These are phyloP conservation scores for Pseudoatta argentina DNA, from an alignment of 1,140 invertebrate species.

Conservation along the genomic window DNA sequence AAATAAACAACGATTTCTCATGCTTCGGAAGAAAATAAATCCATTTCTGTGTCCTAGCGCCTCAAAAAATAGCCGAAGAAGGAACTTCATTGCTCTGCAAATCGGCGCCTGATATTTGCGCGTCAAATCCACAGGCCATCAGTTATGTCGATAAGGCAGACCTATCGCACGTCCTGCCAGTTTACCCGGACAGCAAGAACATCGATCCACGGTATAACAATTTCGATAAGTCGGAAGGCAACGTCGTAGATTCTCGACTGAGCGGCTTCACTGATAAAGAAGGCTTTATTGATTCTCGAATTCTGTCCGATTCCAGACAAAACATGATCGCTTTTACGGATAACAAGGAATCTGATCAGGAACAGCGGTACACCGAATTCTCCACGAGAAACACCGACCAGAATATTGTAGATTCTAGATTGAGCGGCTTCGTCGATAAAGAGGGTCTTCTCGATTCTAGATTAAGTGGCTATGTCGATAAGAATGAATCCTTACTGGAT, in stretches of 20 bases:
- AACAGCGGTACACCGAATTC: conserved; percentile 82
- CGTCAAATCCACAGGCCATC: conserved; percentile 84
- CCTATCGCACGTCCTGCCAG: conserved; percentile 83
- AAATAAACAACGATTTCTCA: conserved; percentile 29
- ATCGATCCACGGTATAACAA: conserved; percentile 80
- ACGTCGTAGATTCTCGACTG: conserved; percentile 82
- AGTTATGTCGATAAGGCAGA: conserved; percentile 85
- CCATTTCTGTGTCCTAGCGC: conserved; percentile 71
- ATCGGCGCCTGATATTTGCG: conserved; percentile 85
- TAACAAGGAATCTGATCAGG: conserved; percentile 82
- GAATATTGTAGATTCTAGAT: conserved; percentile 69
- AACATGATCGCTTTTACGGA: conserved; percentile 85
- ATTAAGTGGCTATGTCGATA: conserved; percentile 72
- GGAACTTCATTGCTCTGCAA: conserved; percentile 85
- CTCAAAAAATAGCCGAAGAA: conserved; percentile 82
- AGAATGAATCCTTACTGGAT: conserved; percentile 81
- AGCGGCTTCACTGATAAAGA: conserved; percentile 85
- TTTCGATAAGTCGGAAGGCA: conserved; percentile 83
- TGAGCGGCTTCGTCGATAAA: conserved; percentile 78
- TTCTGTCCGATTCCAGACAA: conserved; percentile 83
- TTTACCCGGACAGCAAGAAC: conserved; percentile 81
- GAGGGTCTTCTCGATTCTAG: conserved; percentile 76
- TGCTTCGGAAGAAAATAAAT: conserved; percentile 25
- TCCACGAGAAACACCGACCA: conserved; percentile 61
- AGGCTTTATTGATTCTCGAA: conserved; percentile 84